Conservation (phyloP, 2,113 vertebrate genomes). For the Rhagologus leucostigma region DNA sequence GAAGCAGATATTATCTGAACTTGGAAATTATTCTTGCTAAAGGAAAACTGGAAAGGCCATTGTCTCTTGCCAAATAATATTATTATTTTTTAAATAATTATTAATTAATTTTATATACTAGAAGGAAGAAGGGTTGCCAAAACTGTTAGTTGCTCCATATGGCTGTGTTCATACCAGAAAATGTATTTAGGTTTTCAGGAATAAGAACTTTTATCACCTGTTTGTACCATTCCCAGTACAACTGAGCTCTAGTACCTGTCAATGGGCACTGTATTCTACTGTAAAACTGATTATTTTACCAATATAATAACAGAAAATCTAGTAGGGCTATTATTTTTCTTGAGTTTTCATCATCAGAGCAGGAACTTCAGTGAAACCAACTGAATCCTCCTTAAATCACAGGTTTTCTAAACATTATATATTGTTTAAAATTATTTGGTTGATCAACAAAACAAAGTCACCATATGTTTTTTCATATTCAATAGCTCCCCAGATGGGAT, state of each 20-base stretch:
- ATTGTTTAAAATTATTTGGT: neutral
- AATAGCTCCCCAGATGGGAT: neutral
- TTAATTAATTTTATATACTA: neutral
- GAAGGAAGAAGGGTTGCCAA: neutral
- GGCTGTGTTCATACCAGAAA: neutral
- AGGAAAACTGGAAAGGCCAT: neutral
- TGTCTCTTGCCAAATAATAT: neutral
- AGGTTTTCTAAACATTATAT: neutral
- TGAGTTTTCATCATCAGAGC: neutral
- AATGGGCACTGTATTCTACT: neutral
- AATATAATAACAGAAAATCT: neutral
- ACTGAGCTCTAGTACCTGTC: neutral
- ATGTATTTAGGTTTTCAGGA: neutral
- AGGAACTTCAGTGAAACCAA: neutral
- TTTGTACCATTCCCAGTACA: neutral
- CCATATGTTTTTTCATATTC: neutral
- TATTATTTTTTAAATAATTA: neutral
- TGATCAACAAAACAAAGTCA: slow-evolving; percentile 6
- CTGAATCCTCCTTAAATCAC: neutral
- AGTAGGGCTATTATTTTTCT: neutral
- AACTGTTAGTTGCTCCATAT: neutral
- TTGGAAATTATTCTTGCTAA: slow-evolving; percentile 4
- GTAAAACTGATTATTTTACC: neutral
- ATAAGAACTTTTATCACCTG: neutral
- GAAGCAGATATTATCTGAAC: slow-evolving; percentile 22